Base-by-base conservation (phyloP, 2,888 invertebrate species). In the Saturnia japonica region DNA sequence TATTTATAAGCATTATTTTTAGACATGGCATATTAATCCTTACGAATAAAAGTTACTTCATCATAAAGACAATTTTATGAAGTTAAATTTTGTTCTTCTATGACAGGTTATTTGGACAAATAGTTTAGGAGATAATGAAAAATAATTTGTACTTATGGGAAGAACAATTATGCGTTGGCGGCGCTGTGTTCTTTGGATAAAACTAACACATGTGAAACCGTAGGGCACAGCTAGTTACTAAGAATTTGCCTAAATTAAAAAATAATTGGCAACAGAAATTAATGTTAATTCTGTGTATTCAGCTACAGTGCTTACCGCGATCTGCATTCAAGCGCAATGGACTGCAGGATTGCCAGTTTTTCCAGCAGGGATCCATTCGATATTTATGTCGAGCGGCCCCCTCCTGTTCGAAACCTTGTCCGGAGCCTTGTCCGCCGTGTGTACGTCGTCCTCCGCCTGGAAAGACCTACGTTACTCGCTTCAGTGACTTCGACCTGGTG, bases 261-360 rank as follows among this genome's bases (percentile, higher is more conserved):
- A 28, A 28, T 60, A 28, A 25, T 3, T 28, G 14, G 28, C 28
- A 34, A 68, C 22, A 67, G 70, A 73, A 74, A 77, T 83, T 77
- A 70, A 67, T 47, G 34, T 47, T 25, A 54, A 14, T 28, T 70
- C 43, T 54, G 19, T 70, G 51, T 70, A 54, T 70, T 54, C 80
- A 94, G 94, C 89, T 94, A 74, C 91, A 89, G 87, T 94, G 94
- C 80, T 88, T 94, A 74, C 94, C 94, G 74, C 88, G 93, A 77
- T 93, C 94, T 73, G 94, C 94, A 68, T 94, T 93, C 90, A 94
- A 94, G 85, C 90, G 94, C 71, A 94, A 94, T 81, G 94, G 94
- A 54, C 86, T 94, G 74, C 94, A 94, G 77, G 94, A 94, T 80
- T 89, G 88, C 85, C 93, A 94, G 86, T 94, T 85, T 87, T 93